These are phyloP conservation scores for Smutsia temminckii DNA, from an alignment of 2,797 vertebrate genomes.

Conservation along the genomic window DNA sequence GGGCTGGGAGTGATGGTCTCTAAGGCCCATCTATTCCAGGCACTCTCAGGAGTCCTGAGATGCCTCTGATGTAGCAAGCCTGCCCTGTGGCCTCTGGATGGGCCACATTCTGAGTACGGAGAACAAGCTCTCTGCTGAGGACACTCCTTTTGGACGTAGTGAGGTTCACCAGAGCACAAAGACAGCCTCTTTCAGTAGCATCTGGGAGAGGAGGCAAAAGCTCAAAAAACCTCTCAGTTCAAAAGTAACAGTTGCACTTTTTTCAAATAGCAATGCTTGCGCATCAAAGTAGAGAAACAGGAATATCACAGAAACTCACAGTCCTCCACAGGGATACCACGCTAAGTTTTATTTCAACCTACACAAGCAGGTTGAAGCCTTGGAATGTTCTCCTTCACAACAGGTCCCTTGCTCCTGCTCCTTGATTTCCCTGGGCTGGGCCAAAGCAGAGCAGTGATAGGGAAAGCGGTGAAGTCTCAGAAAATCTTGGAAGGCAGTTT, in stretches of 20 bases:
- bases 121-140: background rate
- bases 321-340: background rate
- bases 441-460: background rate
- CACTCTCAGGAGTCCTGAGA: background rate
- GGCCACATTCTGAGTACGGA: background rate
- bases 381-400: background rate
- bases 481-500: background rate
- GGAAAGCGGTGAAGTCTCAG: background rate
- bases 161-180: background rate
- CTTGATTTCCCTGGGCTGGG: background rate
- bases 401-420: background rate
- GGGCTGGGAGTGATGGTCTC: background rate
- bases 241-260: background rate
- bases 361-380: background rate
- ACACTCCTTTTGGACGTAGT: background rate
- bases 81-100: background rate
- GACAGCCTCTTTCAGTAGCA: background rate
- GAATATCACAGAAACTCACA: background rate
- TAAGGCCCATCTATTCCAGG: background rate
- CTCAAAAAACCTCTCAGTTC: background rate
- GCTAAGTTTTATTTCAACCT: slow-evolving; percentile 12
- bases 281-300: background rate
- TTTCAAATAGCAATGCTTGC: background rate
- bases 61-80: background rate
- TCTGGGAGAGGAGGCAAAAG: background rate